Evolutionary conservation across 1,140 invertebrate genomes (phyloP).

Genomic region (Diachasmimorpha longicaudata): DNA sequence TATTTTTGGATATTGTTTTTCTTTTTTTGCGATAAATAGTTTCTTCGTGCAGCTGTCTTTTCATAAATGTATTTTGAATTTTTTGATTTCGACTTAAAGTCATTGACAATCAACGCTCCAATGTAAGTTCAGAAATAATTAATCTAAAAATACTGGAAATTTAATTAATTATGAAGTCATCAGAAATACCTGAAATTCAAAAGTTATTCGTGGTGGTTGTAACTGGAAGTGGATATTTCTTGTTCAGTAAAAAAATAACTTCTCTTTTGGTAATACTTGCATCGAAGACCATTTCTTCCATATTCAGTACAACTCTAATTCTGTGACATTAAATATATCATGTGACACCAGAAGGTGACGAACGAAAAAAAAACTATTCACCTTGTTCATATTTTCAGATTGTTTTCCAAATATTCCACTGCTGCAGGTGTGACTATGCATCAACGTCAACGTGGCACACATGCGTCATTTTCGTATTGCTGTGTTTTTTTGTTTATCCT

Average conservation of each 20-base stretch:
- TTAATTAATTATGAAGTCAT: no score
- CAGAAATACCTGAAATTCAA: no score
- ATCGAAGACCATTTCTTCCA: no score
- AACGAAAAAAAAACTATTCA: background rate
- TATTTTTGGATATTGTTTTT: background rate
- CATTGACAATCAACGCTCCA: background rate
- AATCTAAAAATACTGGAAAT: no score
- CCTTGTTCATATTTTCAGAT: background rate
- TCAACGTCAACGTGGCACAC: constrained; percentile 6
- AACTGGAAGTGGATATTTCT: no score
- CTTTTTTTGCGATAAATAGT: background rate
- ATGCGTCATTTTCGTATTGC: background rate
- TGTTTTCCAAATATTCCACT: background rate
- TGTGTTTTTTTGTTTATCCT: background rate
- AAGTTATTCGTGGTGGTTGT: no score
- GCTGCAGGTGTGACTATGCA: constrained; percentile 17
- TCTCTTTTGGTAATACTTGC: no score
- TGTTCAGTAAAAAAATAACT: no score
- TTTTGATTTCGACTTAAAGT: background rate
- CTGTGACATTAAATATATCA: background rate
- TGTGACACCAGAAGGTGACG: background rate
- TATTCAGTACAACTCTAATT: no score
- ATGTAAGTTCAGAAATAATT: no score
- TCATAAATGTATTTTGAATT: background rate
- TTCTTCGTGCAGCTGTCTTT: background rate